Percentiles rank a stretch among this genome's conserved stretches.
These are phyloP conservation scores for Mormoops blainvillei DNA, from an alignment of 2,113 vertebrate genomes.

Conservation along the genomic window DNA sequence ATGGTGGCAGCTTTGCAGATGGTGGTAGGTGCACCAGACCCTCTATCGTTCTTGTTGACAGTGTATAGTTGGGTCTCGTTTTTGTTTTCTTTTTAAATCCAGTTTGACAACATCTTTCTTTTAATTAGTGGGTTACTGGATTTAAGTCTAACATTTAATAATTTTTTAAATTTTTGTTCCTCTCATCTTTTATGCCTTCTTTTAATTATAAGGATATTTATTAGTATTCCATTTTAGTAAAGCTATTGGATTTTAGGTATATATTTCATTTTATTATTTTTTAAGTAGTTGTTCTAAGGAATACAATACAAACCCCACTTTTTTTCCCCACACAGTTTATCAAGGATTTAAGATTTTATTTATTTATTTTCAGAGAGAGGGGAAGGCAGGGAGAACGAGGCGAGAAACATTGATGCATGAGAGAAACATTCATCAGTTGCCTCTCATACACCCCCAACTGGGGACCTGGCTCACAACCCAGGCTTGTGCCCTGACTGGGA, in stretches of 20 bases:
- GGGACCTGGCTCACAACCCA: no score
- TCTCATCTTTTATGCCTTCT: not conserved
- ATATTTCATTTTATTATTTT: not conserved
- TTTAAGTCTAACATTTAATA: no score
- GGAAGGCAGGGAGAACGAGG: no score
- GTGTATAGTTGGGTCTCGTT: not conserved
- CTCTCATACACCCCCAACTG: no score
- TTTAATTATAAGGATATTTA: not conserved
- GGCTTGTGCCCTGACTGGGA: no score
- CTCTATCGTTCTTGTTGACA: not conserved
- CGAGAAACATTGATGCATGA: no score
- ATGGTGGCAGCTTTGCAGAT: not conserved
- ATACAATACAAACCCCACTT: not conserved
- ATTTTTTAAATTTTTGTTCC: not conserved
- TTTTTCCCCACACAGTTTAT: no score
- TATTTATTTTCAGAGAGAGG: no score
- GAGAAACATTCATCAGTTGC: no score
- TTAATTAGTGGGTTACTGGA: not conserved
- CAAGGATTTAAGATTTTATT: no score
- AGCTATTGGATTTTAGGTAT: not conserved
- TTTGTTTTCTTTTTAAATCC: not conserved
- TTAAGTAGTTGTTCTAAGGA: not conserved
- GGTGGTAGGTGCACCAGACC: not conserved
- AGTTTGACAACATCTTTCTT: not conserved
- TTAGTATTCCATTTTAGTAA: not conserved